Evolutionary conservation across 2,888 invertebrate genomes (phyloP).

Genomic region (Trachelus troglodyta): DNA sequence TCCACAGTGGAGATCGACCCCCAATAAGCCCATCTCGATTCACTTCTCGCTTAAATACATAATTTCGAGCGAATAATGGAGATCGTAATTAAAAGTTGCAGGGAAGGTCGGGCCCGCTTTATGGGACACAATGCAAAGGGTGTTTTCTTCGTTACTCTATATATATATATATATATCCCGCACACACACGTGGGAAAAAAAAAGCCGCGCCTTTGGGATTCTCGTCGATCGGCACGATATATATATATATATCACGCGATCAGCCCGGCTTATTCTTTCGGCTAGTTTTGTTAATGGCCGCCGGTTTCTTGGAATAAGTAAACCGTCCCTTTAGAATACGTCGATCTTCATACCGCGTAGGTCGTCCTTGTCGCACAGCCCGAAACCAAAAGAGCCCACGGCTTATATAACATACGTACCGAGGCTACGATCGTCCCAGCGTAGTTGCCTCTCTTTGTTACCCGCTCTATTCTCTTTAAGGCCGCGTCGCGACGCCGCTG

Average conservation of each 20-base stretch:
- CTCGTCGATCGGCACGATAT: background rate
- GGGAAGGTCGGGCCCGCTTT: background rate
- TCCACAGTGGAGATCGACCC: background rate
- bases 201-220: background rate
- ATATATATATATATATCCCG: background rate
- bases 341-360: background rate
- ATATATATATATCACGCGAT: background rate
- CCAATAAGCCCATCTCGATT: background rate
- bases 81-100: constrained; percentile 45
- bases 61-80: constrained; percentile 41
- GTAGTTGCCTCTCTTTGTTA: background rate
- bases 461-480: background rate
- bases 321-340: constrained; percentile 25
- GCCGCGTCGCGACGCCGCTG: background rate
- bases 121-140: background rate
- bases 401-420: background rate
- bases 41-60: constrained; percentile 19
- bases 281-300: constrained; percentile 7
- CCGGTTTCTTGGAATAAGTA: constrained; percentile 50
- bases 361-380: background rate
- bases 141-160: background rate
- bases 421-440: background rate
- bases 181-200: background rate
- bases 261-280: background rate
- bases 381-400: background rate